Conservation (phyloP, 2,888 invertebrate species). For the Taphrorychus bicolor region DNA sequence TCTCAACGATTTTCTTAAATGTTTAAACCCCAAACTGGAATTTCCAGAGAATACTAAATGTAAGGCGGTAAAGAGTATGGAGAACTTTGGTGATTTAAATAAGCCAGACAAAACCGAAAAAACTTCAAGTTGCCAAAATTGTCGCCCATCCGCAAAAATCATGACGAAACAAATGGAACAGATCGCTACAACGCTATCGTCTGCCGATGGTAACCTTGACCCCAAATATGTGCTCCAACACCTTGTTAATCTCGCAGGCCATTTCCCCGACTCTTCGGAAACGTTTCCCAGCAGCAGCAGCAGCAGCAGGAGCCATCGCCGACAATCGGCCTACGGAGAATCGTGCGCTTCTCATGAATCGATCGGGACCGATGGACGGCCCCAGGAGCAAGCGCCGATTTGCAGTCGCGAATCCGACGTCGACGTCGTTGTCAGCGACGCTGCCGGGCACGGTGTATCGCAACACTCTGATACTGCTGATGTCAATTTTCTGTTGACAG, state of each 20-base stretch:
- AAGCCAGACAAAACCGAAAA: too few species aligned
- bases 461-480: conserved; percentile 22
- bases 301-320: conserved; percentile 29
- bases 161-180: background rate
- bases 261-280: conserved; percentile 29
- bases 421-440: conserved; percentile 35
- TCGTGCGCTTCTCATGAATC: conserved; percentile 37
- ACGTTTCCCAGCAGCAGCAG: conserved; percentile 26
- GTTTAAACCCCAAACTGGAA: background rate
- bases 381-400: conserved; percentile 31
- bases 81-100: too few species aligned
- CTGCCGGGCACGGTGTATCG: conserved; percentile 28
- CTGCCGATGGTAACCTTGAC: conserved; percentile 21
- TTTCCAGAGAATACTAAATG: background rate
- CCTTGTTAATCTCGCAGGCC: conserved; percentile 24
- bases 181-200: background rate
- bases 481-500: conserved; percentile 20
- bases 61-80: too few species aligned
- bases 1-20: background rate
- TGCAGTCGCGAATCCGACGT: conserved; percentile 36
- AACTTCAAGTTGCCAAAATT: too few species aligned
- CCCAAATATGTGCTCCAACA: conserved; percentile 20
- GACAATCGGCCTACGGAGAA: conserved; percentile 30
- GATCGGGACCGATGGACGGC: conserved; percentile 28
- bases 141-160: background rate